Conservation (phyloP, 2,797 vertebrate genomes). For the Eutrigla gurnardus region DNA sequence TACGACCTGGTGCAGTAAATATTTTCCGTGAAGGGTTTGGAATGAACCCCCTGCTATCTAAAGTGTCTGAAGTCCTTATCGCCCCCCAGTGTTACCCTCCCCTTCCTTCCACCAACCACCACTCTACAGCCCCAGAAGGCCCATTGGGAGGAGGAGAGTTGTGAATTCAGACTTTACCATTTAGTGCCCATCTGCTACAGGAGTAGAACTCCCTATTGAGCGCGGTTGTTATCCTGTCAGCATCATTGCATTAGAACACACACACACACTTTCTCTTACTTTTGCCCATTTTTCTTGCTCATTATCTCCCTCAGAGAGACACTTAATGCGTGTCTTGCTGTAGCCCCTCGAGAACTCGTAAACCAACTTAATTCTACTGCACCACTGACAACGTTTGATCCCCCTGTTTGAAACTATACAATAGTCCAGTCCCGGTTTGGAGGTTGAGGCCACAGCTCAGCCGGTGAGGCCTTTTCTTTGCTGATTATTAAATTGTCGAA, state of each 20-base stretch:
- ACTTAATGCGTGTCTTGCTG: constrained; percentile 24
- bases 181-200: constrained; percentile 92
- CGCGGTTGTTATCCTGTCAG: constrained; percentile 81
- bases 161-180: constrained; percentile 88
- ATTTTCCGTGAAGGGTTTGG: constrained; percentile 45
- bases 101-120: constrained; percentile 12
- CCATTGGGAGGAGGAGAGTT: constrained; percentile 89
- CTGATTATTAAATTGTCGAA: constrained; percentile 86
- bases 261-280: neutral
- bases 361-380: constrained; percentile 35
- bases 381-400: constrained; percentile 24
- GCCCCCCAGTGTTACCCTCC: constrained; percentile 26
- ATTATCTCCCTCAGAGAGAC: constrained; percentile 27
- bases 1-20: constrained; percentile 41
- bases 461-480: constrained; percentile 56
- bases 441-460: constrained; percentile 37
- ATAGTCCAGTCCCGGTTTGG: neutral
- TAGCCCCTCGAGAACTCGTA: constrained; percentile 15
- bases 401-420: constrained; percentile 6
- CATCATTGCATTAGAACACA: constrained; percentile 68
- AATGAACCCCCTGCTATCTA: constrained; percentile 64
- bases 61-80: constrained; percentile 61
- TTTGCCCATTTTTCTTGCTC: neutral
- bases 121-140: constrained; percentile 61
- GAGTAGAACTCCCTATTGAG: constrained; percentile 87